Evolutionary conservation across 2,888 invertebrate species (phyloP), one percentile per base, ranked within the genome.

Genomic region (Lampropteryx suffumata): DNA sequence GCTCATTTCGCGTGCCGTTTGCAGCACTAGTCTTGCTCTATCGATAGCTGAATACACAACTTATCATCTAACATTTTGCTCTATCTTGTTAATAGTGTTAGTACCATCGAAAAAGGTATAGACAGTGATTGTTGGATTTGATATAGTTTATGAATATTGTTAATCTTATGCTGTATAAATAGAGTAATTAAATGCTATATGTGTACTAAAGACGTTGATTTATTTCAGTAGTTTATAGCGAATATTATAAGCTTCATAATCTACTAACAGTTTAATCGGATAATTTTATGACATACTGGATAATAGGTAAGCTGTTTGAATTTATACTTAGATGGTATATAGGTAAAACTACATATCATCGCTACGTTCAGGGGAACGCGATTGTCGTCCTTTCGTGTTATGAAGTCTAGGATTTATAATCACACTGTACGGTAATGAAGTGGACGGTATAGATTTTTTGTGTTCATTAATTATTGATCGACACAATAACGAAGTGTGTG

Each of bases 71-170:
- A 82, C 73, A 73, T 84, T 89, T 87, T 84, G 79, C 85, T 85
- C 88, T 82, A 73, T 84, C 84, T 87, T 84, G 86, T 88, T 89
- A 84, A 81, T 88, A 85, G 84, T 76, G 77, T 85, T 89, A 88
- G 86, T 81, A 83, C 82, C 84, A 84, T 84, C 84, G 79, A 81
- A 81, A 80, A 76, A 82, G 81, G 79, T 85, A 81, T 87, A 88
- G 86, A 72, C 84, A 84, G 85, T 87, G 84, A 87, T 90, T 90
- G 90, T 90, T 90, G 90, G 90, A 90, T 90, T 89, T 90, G 90
- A 89, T 86, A 90, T 89, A 90, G 90, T 90, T 85, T 90, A 90
- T 89, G 80, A 84, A 89, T 88, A 90, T 86, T 89, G 90, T 90
- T 90, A 90, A 87, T 83, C 84, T 84, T 84, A 89, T 88, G 88